A percentile compares a stretch with the other conserved stretches of the same genome.
Conservation (phyloP, 2,113 vertebrate species). For the Numenius arquata region DNA sequence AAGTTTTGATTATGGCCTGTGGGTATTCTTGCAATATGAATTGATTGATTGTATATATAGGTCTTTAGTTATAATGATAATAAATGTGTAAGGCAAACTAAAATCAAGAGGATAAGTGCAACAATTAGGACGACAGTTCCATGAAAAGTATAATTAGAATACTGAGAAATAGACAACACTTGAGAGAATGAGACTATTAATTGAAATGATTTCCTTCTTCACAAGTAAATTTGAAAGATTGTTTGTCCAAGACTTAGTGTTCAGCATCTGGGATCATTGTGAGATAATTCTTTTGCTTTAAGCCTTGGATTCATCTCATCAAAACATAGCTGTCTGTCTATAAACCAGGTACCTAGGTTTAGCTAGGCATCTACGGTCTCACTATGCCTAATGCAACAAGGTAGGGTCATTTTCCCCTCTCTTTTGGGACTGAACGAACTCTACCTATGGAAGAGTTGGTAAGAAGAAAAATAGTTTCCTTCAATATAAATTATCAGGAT, state of each 20-base stretch:
- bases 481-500: neutral
- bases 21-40: neutral
- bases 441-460: accelerated
- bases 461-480: neutral
- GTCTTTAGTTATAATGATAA: neutral
- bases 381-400: neutral
- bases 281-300: neutral
- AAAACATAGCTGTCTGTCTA: neutral
- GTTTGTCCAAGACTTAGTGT: neutral
- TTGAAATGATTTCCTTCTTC: neutral
- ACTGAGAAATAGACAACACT: neutral
- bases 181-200: neutral
- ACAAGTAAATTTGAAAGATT: neutral
- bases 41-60: neutral
- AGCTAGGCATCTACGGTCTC: neutral
- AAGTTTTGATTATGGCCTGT: neutral
- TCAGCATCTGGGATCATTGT: neutral
- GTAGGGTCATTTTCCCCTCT: neutral
- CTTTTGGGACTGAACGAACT: neutral
- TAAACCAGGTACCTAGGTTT: neutral
- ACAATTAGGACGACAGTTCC: neutral
- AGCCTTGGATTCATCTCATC: neutral
- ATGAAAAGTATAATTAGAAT: neutral
- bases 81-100: neutral
- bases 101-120: neutral